Evolutionary conservation across 2,113 vertebrate genomes (phyloP), one percentile per base, ranked within the genome.

Genomic region (Ptychochromis oligacanthus): DNA sequence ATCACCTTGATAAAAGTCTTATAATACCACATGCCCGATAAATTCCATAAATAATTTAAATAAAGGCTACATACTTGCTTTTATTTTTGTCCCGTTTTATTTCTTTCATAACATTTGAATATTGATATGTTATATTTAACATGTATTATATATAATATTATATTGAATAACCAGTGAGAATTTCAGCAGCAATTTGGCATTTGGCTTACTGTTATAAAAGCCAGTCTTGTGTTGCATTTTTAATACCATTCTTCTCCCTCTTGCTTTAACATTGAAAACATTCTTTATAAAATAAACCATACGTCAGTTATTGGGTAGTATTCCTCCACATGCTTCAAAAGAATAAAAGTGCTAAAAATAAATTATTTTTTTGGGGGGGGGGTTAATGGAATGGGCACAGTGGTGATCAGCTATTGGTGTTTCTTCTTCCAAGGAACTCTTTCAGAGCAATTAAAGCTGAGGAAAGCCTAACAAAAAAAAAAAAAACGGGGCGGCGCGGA

Each of bases 371-470:
- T 26, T 52, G 61, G n/a, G n/a, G n/a, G n/a, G n/a, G n/a, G n/a
- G n/a, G 17, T 46, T 24, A 34, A 58, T n/a, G 52, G 14, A 56
- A 14, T 76, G 40, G 26, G 22, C 57, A 40, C 40, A 15, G 15
- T 52, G 57, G 56, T 64, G n/a, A 74, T 84, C 64, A 56, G 12
- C 57, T 60, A 20, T 26, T 13, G 24, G 55, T 0, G 4, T 64
- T 34, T 59, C 4, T 5, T 74, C 28, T 85, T 83, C 64, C 20
- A 77, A 52, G 76, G 79, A 87, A 72, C 79, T 75, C 59, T 46
- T 34, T 80, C 62, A 81, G 14, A 74, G 46, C 46, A 83, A 77
- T 77, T 26, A 81, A 84, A 38, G 26, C n/a, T 36, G 24, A 60
- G 49, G 17, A 81, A 77, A 75, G 22, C 26, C 26, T 52, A 9